Evolutionary conservation across 2,888 invertebrate species (phyloP).

Genomic region (Tenodera sinensis): DNA sequence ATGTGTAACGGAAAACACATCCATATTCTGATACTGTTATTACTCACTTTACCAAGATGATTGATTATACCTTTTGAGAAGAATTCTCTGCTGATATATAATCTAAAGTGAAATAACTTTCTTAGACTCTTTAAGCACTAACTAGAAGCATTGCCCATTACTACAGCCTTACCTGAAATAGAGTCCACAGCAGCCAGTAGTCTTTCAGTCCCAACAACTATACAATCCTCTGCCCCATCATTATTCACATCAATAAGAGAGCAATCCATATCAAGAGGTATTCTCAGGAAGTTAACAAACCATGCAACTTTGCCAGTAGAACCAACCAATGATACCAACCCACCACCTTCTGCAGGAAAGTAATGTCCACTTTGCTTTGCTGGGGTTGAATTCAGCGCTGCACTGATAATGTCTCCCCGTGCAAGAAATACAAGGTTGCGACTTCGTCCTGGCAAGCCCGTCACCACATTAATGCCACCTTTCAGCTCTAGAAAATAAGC

Average conservation of each 20-base stretch:
- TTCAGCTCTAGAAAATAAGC: constrained; percentile 52
- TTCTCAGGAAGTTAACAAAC: constrained; percentile 65
- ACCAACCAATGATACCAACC: constrained; percentile 66
- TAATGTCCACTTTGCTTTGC: constrained; percentile 28
- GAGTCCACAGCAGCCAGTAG: constrained; percentile 59
- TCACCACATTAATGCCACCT: constrained; percentile 66
- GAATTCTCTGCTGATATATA: too few species aligned
- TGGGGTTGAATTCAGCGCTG: neutral
- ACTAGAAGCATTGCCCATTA: too few species aligned
- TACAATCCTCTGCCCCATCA: constrained; percentile 69
- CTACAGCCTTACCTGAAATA: constrained; percentile 47
- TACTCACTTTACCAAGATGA: too few species aligned
- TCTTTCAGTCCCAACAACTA: constrained; percentile 69
- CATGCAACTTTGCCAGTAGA: constrained; percentile 68
- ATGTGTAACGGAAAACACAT: too few species aligned
- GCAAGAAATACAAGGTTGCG: constrained; percentile 72
- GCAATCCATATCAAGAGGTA: constrained; percentile 71
- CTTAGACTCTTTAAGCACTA: too few species aligned
- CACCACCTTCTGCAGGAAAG: constrained; percentile 45
- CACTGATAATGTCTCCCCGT: constrained; percentile 48
- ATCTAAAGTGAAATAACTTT: too few species aligned
- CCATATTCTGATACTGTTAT: too few species aligned
- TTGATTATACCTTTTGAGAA: too few species aligned
- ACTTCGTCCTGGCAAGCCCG: constrained; percentile 59
- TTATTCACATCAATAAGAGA: constrained; percentile 66